These are phyloP conservation scores for Cheilosia soror DNA, from an alignment of 2,888 invertebrate species.

Conservation along the genomic window DNA sequence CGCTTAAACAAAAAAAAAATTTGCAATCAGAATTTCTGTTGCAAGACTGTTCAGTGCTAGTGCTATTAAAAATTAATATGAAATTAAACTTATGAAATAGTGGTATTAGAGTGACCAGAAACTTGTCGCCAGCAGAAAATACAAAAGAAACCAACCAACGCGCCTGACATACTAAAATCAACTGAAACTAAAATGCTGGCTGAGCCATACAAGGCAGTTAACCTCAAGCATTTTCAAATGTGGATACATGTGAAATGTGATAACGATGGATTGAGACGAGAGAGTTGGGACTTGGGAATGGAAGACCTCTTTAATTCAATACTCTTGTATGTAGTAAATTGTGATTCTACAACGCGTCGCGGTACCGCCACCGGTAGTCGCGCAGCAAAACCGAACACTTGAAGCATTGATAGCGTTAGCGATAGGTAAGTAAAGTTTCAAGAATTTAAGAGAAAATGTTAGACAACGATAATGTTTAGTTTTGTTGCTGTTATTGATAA, in stretches of 20 bases:
- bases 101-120: neutral
- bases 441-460: too few relatives aligned
- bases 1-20: neutral
- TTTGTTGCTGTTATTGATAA: too few relatives aligned
- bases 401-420: too few relatives aligned
- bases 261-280: neutral
- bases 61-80: neutral
- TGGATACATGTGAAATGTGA: constrained; percentile 3
- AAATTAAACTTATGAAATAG: constrained; percentile 8
- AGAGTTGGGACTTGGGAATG: neutral
- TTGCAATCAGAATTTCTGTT: constrained; percentile 19
- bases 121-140: neutral
- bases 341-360: too few relatives aligned
- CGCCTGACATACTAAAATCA: constrained; percentile 36
- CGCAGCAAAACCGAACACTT: too few relatives aligned
- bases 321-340: neutral
- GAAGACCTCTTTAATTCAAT: constrained; percentile 1
- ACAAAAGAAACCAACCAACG: constrained; percentile 56
- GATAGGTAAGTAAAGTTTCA: too few relatives aligned
- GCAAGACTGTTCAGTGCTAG: constrained; percentile 10
- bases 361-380: too few relatives aligned
- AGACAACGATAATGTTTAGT: too few relatives aligned
- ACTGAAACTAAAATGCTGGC: constrained; percentile 28
- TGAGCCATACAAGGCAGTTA: constrained; percentile 30
- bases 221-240: constrained; percentile 16